These are phyloP conservation scores for Mactromeris polynyma DNA, from an alignment of 2,888 invertebrate species.

Conservation along the genomic window DNA sequence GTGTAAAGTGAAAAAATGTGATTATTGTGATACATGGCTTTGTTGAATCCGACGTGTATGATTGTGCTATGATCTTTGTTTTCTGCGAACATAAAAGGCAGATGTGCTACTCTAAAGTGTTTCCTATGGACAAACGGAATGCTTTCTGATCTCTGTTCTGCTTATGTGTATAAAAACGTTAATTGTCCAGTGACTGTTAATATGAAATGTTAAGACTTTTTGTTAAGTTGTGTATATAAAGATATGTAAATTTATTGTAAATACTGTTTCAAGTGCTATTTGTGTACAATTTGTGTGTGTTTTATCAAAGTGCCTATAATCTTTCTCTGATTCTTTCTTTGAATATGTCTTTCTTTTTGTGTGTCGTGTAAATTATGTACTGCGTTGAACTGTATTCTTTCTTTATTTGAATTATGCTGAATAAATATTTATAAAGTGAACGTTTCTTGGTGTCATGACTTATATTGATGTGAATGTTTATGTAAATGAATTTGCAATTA, in stretches of 20 bases:
- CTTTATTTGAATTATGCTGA: background rate
- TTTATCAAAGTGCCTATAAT: no score
- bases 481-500: no score
- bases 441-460: background rate
- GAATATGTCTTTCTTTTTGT: background rate
- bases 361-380: slow-evolving; percentile 12
- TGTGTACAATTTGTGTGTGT: background rate
- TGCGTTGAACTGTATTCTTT: background rate
- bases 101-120: background rate
- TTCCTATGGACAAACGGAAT: background rate
- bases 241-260: background rate
- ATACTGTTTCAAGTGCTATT: background rate
- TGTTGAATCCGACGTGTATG: background rate
- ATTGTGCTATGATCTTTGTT: background rate
- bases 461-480: background rate
- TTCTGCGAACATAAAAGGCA: no score
- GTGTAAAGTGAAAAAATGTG: background rate
- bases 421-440: background rate
- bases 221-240: background rate
- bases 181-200: no score
- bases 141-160: no score
- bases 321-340: background rate
- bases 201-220: background rate
- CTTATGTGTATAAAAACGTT: no score
- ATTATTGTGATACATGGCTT: background rate